Conservation (phyloP, 2,797 vertebrate genomes). For the Notolepis coatsorum region DNA sequence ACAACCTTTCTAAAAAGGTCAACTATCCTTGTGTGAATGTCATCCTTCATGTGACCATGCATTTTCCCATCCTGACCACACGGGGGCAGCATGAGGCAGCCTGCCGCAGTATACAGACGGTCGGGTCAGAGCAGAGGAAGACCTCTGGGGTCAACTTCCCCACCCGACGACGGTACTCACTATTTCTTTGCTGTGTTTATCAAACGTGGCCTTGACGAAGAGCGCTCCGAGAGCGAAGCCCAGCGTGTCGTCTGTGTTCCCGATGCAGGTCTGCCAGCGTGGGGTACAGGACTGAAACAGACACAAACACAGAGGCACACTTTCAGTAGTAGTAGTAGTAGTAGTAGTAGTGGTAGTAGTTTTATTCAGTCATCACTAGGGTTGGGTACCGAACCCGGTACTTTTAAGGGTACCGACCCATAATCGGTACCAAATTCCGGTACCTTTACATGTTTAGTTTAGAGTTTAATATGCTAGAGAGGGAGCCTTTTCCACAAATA, state of each 20-base stretch:
- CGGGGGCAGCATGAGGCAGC: slow-evolving; percentile 26
- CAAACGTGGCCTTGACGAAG: slow-evolving; percentile 96
- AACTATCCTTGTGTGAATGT: background rate
- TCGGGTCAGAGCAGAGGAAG: no score
- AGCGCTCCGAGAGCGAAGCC: slow-evolving; percentile 95
- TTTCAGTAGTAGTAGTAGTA: background rate
- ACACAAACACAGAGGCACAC: background rate
- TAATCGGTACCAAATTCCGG: no score
- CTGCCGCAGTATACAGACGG: no score
- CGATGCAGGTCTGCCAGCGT: slow-evolving; percentile 98
- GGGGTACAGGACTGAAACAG: slow-evolving; percentile 90
- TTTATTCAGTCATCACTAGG: no score
- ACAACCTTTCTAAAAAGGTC: no score
- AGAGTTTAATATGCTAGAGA: no score
- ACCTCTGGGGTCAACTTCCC: no score
- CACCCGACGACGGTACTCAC: no score
- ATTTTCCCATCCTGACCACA: slow-evolving; percentile 15
- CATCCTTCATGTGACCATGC: background rate
- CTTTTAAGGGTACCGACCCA: no score
- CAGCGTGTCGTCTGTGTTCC: slow-evolving; percentile 93
- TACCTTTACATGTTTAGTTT: no score
- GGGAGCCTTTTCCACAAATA: no score
- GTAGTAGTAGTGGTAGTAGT: background rate
- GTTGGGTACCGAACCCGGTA: no score
- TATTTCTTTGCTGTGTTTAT: slow-evolving; percentile 95